Evolutionary conservation across 2,888 invertebrate species (phyloP), one percentile per base, ranked within the genome.

Genomic region (Hirudinaria manillensis): DNA sequence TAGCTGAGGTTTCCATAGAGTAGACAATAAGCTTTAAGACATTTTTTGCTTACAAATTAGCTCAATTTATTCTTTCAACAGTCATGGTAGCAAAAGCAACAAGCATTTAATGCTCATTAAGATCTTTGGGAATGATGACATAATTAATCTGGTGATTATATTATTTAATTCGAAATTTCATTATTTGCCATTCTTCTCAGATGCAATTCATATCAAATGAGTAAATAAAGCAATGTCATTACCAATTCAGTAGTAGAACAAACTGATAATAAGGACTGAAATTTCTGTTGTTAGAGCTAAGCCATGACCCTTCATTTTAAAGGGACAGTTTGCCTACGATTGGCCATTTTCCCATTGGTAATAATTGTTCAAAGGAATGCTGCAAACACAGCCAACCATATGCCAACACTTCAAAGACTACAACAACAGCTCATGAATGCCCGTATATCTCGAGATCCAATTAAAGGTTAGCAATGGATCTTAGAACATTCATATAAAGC

Each of bases 391-490:
- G 89, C 90, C 81, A 93, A 93, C 82, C 87, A 92, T 83, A 86
- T 94, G 87, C 95, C 96, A n/a, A 90, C 92, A 85, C 87, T 97
- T 83, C 91, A 92, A 83, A 84, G 89, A 55, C 83, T 96, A 2
- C 94, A 95, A 83, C 77, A 90, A 77, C 92, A 92, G 87, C 90
- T 97, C 89, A 89, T 91, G 0, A 91, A 94, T 82, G 95, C 97
- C 0, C 88, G 94, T 77, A 90, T 90, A 82, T 87, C 88, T n/a
- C 94, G 93, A 24, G 92, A 95, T 86, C 88, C 90, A 38, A 83
- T 93, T 1, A 91, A 93, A 83, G 86, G 89, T 89, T 16, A 65
- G 34, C 36, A 27, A 45, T 45, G 10, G 45, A 45, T 16, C 36
- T 56, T 7, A 29, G n/a, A 61, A 27, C n/a, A 61, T 10, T 68